Conservation (phyloP, 2,888 invertebrate species). For the Lydus trimaculatus region DNA sequence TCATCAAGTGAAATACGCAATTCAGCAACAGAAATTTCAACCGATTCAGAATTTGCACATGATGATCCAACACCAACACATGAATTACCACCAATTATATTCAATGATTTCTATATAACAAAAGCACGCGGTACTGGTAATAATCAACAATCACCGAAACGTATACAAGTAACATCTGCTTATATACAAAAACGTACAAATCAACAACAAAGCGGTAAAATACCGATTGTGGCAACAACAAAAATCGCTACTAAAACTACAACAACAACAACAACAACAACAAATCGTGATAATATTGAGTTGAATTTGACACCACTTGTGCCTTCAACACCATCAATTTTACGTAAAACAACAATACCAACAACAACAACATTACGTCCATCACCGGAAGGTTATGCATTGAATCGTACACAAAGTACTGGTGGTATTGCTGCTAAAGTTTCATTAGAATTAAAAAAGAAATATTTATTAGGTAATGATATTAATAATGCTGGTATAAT, state of each 20-base stretch:
- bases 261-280: conserved; percentile 32
- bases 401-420: conserved; percentile 84
- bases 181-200: conserved; percentile 61
- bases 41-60: conserved; percentile 91
- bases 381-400: conserved; percentile 75
- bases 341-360: conserved; percentile 45
- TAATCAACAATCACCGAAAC: conserved; percentile 62
- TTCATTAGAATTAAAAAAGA: conserved; percentile 85
- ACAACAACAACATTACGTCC: conserved; percentile 36
- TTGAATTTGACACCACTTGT: conserved; percentile 60
- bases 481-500: conserved; percentile 72
- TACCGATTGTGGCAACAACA: conserved; percentile 15
- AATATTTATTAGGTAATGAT: conserved; percentile 77
- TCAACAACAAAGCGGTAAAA: conserved; percentile 32
- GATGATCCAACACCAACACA: conserved; percentile 76
- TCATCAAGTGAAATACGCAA: conserved; percentile 79
- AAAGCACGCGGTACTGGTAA: conserved; percentile 61
- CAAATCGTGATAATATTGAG: conserved; percentile 52
- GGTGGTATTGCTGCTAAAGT: conserved; percentile 88
- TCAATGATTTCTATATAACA: conserved; percentile 70
- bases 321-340: conserved; percentile 45
- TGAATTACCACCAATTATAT: conserved; percentile 78
- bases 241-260: conserved; percentile 8
- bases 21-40: conserved; percentile 90
- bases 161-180: conserved; percentile 68